These are phyloP conservation scores for Periophthalmus modestus DNA, from an alignment of 2,113 vertebrate genomes.

Conservation along the genomic window DNA sequence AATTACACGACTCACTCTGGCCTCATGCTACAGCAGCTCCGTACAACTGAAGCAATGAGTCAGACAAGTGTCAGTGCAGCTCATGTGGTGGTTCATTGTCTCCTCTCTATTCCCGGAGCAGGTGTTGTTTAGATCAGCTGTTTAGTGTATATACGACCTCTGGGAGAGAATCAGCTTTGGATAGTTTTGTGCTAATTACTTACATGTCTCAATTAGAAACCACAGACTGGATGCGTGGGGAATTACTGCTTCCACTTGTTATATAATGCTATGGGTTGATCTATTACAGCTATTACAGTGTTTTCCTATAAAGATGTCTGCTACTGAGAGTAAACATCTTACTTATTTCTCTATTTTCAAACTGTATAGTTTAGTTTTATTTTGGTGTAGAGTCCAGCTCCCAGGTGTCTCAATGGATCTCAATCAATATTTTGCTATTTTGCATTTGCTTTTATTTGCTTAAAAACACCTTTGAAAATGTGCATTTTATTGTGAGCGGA, in stretches of 20 bases:
- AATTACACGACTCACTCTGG: conserved; percentile 12
- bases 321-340: background rate
- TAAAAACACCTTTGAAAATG: too few relatives aligned
- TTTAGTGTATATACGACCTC: background rate
- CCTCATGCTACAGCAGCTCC: conserved; percentile 24
- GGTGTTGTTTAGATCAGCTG: background rate
- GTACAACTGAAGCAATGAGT: conserved; percentile 42
- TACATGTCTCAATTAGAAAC: background rate
- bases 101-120: background rate
- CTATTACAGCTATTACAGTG: background rate
- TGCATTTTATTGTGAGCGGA: too few relatives aligned
- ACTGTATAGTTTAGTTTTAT: too few relatives aligned
- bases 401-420: too few relatives aligned
- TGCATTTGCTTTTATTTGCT: too few relatives aligned
- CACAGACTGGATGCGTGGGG: background rate
- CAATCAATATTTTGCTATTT: too few relatives aligned
- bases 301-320: background rate
- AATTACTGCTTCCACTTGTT: background rate
- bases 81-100: conserved; percentile 8
- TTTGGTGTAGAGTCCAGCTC: too few relatives aligned
- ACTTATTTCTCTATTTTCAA: too few relatives aligned
- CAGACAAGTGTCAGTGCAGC: background rate
- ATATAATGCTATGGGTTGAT: background rate
- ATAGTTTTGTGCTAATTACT: background rate
- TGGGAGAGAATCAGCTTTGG: background rate